Evolutionary conservation across 1,140 invertebrate genomes (phyloP).

Genomic region (Epicauta chinensis): DNA sequence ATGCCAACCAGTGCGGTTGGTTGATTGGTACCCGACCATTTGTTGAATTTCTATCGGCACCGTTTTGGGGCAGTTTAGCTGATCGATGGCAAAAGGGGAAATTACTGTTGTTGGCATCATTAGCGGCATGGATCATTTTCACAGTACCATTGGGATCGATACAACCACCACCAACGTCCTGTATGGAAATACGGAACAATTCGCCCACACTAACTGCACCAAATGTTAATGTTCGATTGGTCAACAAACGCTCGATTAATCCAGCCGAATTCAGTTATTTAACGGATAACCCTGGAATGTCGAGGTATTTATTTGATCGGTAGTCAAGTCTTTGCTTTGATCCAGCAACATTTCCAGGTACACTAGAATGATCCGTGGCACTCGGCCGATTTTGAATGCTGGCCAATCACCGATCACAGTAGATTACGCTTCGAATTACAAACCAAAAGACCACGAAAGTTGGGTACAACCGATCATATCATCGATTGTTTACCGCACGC

Average conservation of each 20-base stretch:
- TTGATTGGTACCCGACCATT: conserved; percentile 90
- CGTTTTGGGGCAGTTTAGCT: conserved; percentile 95
- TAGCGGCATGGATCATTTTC: conserved; percentile 94
- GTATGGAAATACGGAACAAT: conserved; percentile 71
- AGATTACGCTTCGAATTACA: conserved; percentile 74
- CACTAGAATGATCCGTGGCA: conserved; percentile 17
- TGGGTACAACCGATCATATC: conserved; percentile 91
- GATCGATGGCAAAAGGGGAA: conserved; percentile 88
- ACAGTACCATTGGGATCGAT: conserved; percentile 93
- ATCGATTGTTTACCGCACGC: conserved; percentile 78
- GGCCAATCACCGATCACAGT: conserved; percentile 73
- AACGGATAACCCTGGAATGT: conserved; percentile 4
- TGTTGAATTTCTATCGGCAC: conserved; percentile 94
- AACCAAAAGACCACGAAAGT: conserved; percentile 62
- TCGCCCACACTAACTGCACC: conserved; percentile 50
- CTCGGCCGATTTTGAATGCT: conserved; percentile 40
- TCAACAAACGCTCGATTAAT: conserved; percentile 37
- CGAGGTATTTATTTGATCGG: background rate
- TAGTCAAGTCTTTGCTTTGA: background rate
- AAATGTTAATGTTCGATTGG: conserved; percentile 34
- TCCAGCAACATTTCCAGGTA: conserved; percentile 24
- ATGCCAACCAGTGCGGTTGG: conserved; percentile 88
- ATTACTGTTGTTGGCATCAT: conserved; percentile 79
- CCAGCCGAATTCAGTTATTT: conserved; percentile 7
- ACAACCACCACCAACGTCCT: conserved; percentile 85